A percentile compares a stretch with the other conserved stretches of the same genome.
Evolutionary conservation across 2,113 vertebrate genomes (phyloP).

Genomic region (Chlamydotis undulata): DNA sequence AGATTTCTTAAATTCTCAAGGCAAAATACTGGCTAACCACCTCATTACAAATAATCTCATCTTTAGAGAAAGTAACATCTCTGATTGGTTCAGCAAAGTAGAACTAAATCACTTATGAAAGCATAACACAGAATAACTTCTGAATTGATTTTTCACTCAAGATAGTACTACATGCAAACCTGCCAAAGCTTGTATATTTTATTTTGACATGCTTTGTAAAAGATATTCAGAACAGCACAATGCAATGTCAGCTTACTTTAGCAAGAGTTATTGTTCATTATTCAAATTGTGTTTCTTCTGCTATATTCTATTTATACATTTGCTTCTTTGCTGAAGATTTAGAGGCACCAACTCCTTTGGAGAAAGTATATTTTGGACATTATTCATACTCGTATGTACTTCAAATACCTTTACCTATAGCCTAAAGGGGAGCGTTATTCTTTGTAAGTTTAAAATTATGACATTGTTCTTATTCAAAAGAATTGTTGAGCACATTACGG

Average conservation of each 20-base stretch:
- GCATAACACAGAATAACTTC: not conserved
- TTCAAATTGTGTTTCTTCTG: slow-evolving; percentile 30
- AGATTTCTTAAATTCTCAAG: not conserved
- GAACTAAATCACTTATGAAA: not conserved
- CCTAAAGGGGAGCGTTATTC: not conserved
- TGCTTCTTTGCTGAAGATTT: slow-evolving; percentile 35
- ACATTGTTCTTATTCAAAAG: not conserved
- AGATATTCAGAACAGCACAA: not conserved
- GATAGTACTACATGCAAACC: not conserved
- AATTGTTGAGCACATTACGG: not conserved
- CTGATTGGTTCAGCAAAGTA: not conserved
- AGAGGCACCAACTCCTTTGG: not conserved
- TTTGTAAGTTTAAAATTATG: not conserved
- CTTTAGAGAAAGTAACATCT: not conserved
- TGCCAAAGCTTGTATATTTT: not conserved
- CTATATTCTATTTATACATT: slow-evolving; percentile 22
- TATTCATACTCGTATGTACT: not conserved
- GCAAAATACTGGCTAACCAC: not conserved
- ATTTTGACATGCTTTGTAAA: slow-evolving; percentile 30
- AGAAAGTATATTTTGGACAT: slow-evolving; percentile 5
- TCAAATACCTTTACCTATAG: not conserved
- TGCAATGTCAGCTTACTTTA: slow-evolving; percentile 21
- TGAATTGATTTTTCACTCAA: not conserved
- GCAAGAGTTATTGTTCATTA: slow-evolving; percentile 24
- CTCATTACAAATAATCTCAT: slow-evolving; percentile 7